Evolutionary conservation across 2,113 vertebrate genomes (phyloP), one percentile per base, ranked within the genome.

Genomic region (Mugil cephalus): DNA sequence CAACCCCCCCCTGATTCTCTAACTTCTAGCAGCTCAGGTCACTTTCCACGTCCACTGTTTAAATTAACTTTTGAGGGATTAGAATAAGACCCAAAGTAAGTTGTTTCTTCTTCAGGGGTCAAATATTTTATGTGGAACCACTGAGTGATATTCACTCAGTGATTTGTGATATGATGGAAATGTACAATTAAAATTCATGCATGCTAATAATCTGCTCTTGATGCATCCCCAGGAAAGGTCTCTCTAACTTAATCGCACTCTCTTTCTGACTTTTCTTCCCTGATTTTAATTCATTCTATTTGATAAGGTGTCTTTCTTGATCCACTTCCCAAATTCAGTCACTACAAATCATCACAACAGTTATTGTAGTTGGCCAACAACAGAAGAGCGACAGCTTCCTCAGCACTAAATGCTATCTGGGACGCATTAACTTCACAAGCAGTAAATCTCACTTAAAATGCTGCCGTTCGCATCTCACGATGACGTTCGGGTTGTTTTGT

Each of bases 401-500:
- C 8, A 69, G 45, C 39, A 9, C 36, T 48, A 52, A 58, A 52
- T 8, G 6, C 18, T 36, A 2, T 69, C 53, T 78, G 72, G 58
- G 51, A 70, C 6, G 30, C 24, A 61, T 69, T 66, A 50, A 59
- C 53, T 43, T 56, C 35, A 68, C 4, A 55, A 43, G 58, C 48
- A 71, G 68, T 87, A 89, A 86, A 85, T 90, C 74, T 84, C 7
- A 24, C n/a, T 55, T 17, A 39, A 76, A 80, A 54, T 14, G 34
- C 17, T 53, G 43, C 38, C 42, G 13, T 69, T 86, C 21, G 7
- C 38, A 40, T 42, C 12, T 73, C 81, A n/a, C 75, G 74, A 82
- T 84, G 43, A 52, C 55, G 65, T 10, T 39, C n/a, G 12, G 65
- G 30, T 75, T 66, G 15, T 10, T 46, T 51, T 54, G 35, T 68